Base-by-base conservation (phyloP, 1,140 invertebrate genomes). In the Zelostemma sp. region DNA sequence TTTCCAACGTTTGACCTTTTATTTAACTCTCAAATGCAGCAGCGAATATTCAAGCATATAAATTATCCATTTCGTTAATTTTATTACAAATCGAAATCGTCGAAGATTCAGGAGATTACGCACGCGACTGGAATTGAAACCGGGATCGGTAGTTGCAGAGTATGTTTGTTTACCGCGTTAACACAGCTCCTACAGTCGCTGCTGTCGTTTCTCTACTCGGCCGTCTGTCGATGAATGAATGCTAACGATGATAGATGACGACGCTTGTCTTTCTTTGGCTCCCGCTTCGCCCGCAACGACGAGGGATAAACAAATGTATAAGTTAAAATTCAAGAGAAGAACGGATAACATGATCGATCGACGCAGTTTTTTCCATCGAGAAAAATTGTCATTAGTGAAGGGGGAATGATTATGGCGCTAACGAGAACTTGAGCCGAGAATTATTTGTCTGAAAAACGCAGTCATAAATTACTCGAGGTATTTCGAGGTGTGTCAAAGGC, bases 201-300 rank as follows among this genome's bases (percentile, higher is more conserved):
- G 68, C 70, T 66, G 73, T 59, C 63, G 70, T 49, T 64, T 49
- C 56, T 68, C 54, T 57, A 62, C 41, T 53, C 68, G 55, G 69
- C 62, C 68, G 66, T 64, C 67, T 69, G 70, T 77, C 68, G 68
- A 63, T 77, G 76, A 81, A 80, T 77, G 73, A 82, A 78, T 79
- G 53, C 75, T 82, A 83, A 83, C 70, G 80, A 83, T 83, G 80
- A 82, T 78, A 69, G 74, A 82, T 81, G 76, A 68, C 54, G 65
- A 41, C 68, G n/a, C 21, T 50, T 35, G 68, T 63, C 70, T 74
- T 63, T 64, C 63, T 72, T 56, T 48, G 38, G 40, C 45, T 64
- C 51, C 17, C 21, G 28, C 38, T 53, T 65, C 38, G 43, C 61
- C 51, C 57, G 28, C 51, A 15, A 45, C 33, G 55, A 63, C 56